Evolutionary conservation across 92 coral and sea anemone genomes (phyloP).

Genomic region (Phymanthus crucifer): DNA sequence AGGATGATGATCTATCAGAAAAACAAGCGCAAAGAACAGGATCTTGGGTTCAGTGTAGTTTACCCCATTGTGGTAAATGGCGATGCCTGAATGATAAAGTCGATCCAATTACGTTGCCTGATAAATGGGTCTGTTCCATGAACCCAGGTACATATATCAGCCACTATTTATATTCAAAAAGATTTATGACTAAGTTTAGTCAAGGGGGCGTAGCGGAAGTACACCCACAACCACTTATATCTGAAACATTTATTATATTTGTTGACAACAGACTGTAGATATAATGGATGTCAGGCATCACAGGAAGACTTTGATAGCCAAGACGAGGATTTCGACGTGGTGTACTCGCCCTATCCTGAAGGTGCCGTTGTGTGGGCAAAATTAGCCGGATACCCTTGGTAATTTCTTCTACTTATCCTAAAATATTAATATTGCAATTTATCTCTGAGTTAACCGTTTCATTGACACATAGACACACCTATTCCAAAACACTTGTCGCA

Average conservation of each 20-base stretch:
- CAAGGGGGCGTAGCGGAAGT: too few relatives aligned
- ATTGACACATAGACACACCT: too few relatives aligned
- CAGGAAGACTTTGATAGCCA: conserved; percentile 96
- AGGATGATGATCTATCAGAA: conserved; percentile 1
- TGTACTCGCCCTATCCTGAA: conserved; percentile 88
- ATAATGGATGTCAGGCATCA: conserved; percentile 67
- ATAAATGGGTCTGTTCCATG: conserved; percentile 97
- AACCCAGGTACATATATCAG: conserved; percentile 61
- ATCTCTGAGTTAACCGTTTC: too few relatives aligned
- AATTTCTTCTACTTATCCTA: too few relatives aligned
- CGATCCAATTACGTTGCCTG: conserved; percentile 81
- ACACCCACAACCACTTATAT: too few relatives aligned
- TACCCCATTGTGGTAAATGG: conserved; percentile 93
- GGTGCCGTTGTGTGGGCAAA: conserved; percentile 99
- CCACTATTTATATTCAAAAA: background rate
- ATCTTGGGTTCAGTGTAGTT: conserved; percentile 97
- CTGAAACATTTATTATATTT: background rate
- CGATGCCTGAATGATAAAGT: conserved; percentile 75
- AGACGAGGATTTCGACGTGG: conserved; percentile 82
- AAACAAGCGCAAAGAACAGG: conserved; percentile 56
- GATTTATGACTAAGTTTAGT: too few relatives aligned
- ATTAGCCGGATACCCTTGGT: conserved; percentile 98
- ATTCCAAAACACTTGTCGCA: too few relatives aligned
- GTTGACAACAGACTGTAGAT: conserved; percentile 47
- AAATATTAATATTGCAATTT: too few relatives aligned